Evolutionary conservation across 2,888 invertebrate genomes (phyloP).

Genomic region (Exephanes ischioxanthus): DNA sequence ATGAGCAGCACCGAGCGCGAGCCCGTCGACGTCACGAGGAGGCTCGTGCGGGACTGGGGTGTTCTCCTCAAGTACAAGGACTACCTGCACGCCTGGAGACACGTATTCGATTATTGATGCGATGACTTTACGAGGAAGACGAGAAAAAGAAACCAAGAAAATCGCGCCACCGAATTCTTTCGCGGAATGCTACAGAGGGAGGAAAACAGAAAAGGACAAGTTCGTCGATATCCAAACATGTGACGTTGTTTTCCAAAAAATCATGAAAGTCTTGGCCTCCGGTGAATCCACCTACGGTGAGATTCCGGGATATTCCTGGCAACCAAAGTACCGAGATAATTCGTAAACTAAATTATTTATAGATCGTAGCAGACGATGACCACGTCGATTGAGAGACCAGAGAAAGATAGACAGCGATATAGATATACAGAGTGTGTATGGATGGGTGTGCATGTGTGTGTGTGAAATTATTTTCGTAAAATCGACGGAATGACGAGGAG

Average conservation of each 20-base stretch:
- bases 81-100: constrained; percentile 83
- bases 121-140: not conserved
- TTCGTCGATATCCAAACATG: not conserved
- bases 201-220: not conserved
- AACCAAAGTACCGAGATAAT: constrained; percentile 56
- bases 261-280: constrained; percentile 7
- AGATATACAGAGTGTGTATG: not conserved
- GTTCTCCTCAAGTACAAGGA: constrained; percentile 83
- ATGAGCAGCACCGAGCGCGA: constrained; percentile 80
- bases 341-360: constrained; percentile 67
- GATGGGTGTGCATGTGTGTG: not conserved
- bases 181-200: not conserved
- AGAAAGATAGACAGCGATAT: constrained; percentile 22
- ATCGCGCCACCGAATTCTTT: not conserved
- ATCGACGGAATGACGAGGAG: constrained; percentile 57
- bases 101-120: constrained; percentile 78
- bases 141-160: not conserved
- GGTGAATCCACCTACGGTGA: constrained; percentile 43
- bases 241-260: constrained; percentile 29
- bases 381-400: constrained; percentile 50
- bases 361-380: constrained; percentile 63
- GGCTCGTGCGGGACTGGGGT: constrained; percentile 84
- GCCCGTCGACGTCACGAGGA: constrained; percentile 80
- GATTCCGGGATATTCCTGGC: constrained; percentile 62
- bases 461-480: constrained; percentile 61